Base-by-base conservation (phyloP, 2,797 vertebrate species). In the Microcaecilia unicolor region DNA sequence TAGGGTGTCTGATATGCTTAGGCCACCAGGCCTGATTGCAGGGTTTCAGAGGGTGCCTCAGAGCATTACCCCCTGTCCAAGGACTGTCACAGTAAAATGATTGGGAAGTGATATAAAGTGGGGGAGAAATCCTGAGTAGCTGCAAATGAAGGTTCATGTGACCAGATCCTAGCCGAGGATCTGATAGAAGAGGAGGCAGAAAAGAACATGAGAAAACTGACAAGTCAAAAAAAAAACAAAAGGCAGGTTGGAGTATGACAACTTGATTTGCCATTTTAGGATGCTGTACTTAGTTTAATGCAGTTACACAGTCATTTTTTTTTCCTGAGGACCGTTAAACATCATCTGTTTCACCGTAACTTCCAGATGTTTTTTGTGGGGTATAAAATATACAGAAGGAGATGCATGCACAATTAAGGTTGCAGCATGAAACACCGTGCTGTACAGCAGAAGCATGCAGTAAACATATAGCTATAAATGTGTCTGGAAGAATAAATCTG, bases 341-440 rank as follows among this genome's bases (percentile, higher is more conserved):
- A 41, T 48, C 45, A 48, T 31, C 45, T 48, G 45, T 48, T 48
- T 37, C 32, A 48, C 45, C 45, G 48, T 48, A 37, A 37, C 31
- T 27, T 41, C 45, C 45, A 48, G 45, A 48, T 48, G 45, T 48
- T 48, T 45, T 19, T 21, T 31, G 25, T 31, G 35, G 16, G 45
- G 36, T 37, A 28, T 41, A 45, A 41, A 37, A 31, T 25, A 31
- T 15, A 27, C 31, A 22, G 37, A 48, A 44, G 48, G 45, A 37
- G 45, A 37, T 48, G 23, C 32, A n/a, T 27, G 32, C 19, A 18
- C 28, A 23, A 37, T 34, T 32, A 41, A 32, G 37, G 41, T 36
- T 44, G 37, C 44, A 41, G 37, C 36, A 48, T 44, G 44, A 48
- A 48, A 41, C 48, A 45, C 48, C 48, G 45, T 48, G 45, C 41